Evolutionary conservation across 2,888 invertebrate species (phyloP).

Genomic region (Gortyna flavago): DNA sequence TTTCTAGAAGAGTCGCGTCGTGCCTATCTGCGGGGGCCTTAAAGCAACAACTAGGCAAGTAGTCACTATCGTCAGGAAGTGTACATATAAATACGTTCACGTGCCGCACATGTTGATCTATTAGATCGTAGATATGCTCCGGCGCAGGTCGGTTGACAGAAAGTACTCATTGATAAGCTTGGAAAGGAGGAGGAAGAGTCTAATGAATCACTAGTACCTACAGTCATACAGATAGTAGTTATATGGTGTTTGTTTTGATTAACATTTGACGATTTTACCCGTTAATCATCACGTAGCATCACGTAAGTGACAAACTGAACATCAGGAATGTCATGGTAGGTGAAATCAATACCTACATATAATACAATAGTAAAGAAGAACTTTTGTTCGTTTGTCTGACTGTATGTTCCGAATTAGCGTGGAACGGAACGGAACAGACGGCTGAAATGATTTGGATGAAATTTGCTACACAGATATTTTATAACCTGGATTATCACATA

Average conservation of each 20-base stretch:
- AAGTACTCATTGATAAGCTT: constrained; percentile 63
- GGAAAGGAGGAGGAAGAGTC: constrained; percentile 60
- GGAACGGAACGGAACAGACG: neutral
- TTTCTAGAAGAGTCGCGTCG: neutral
- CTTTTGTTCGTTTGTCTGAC: neutral
- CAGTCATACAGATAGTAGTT: constrained; percentile 24
- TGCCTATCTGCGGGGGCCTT: neutral
- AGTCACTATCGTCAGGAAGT: constrained; percentile 51
- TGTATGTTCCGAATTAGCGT: neutral
- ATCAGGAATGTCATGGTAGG: neutral
- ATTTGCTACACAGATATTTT: neutral
- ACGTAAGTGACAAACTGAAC: constrained; percentile 1
- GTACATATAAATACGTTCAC: constrained; percentile 57
- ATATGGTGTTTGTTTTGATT: constrained; percentile 52
- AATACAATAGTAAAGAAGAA: neutral
- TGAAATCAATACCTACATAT: neutral
- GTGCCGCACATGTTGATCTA: constrained; percentile 60
- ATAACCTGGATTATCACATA: neutral
- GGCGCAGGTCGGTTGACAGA: constrained; percentile 55
- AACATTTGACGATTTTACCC: constrained; percentile 15
- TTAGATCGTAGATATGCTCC: constrained; percentile 60
- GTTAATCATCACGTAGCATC: constrained; percentile 46
- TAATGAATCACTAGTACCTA: constrained; percentile 62
- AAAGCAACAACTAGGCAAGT: constrained; percentile 41
- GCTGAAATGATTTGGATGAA: neutral